Evolutionary conservation across 2,888 invertebrate genomes (phyloP), one percentile per base, ranked within the genome.

Genomic region (Onthophagus sagittarius): DNA sequence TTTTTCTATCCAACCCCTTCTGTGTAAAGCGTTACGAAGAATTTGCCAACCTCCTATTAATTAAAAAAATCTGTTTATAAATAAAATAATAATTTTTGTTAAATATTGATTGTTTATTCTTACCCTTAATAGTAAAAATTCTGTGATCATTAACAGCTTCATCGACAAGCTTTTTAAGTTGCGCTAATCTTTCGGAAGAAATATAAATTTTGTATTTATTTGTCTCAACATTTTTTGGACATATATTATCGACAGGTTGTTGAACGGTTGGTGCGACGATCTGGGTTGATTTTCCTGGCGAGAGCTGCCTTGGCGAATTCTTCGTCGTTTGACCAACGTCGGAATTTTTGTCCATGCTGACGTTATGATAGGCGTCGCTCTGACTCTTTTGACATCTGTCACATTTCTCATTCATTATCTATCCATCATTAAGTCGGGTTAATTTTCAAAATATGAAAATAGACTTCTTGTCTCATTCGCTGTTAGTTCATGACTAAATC

Each of bases 1-100:
- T 84, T 91, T 92, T 81, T 92, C 92, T 7, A 92, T 82, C 94
- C 94, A 94, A 0, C 93, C 93, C 65, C 94, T 86, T 63, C 90
- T 88, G 2, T 90, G 82, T 5, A 94, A 85, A 0, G 93, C 92
- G 75, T 90, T 88, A 3, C 93, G 87, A 6, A 94, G 87, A 0
- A 92, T 90, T 6, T 91, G 90, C 84, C 92, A 93, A 70, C 91
- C 91, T 0, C 93, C 93, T 79, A 15, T 5, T 15, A 67, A n/a
- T 11, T 11, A 14, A 3, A 2, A 64, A 64, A 64, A 6, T 23
- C 23, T 23, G 23, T 23, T 23, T 23, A 23, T 23, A 23, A 23
- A 53, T 53, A 53, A 53, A 5, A 53, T 3, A 15, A 13, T 15
- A 5, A 14, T 70, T 63, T 14, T 14, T 63, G 4, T 63, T 6